These are phyloP conservation scores for Ondatra zibethicus DNA, from an alignment of 2,113 vertebrate species.

Conservation along the genomic window DNA sequence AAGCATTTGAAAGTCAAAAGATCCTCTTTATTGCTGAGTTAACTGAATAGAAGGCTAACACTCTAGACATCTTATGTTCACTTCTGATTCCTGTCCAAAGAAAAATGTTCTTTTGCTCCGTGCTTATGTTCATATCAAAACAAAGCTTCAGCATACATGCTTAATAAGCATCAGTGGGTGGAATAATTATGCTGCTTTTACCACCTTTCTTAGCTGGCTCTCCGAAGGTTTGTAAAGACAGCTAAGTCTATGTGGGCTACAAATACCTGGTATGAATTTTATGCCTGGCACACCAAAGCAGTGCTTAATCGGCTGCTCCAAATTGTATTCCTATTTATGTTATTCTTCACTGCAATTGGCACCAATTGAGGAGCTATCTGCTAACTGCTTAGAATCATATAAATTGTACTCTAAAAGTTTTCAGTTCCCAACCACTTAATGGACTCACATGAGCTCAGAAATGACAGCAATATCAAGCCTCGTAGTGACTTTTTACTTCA, in stretches of 20 bases:
- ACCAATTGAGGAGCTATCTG: not conserved
- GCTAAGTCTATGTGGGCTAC: slow-evolving; percentile 13
- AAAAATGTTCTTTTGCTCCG: slow-evolving; percentile 28
- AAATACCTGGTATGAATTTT: slow-evolving; percentile 47
- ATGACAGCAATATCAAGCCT: not conserved
- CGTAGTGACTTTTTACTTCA: slow-evolving; percentile 30
- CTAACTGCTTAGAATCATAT: not conserved
- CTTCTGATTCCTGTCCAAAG: slow-evolving; percentile 32
- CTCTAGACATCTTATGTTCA: not conserved
- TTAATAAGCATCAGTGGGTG: slow-evolving; percentile 13
- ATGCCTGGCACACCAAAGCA: slow-evolving; percentile 28
- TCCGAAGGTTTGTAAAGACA: slow-evolving; percentile 45
- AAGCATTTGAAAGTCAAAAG: not conserved
- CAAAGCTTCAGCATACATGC: not conserved
- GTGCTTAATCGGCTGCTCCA: slow-evolving; percentile 23
- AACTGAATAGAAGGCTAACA: not conserved
- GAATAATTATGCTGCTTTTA: slow-evolving; percentile 37
- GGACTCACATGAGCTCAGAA: not conserved
- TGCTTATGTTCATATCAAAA: slow-evolving; percentile 7
- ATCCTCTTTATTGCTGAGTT: not conserved
- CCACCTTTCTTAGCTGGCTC: slow-evolving; percentile 30
- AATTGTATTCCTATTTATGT: slow-evolving; percentile 56
- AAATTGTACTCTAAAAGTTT: not conserved
- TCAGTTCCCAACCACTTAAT: not conserved
- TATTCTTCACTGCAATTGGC: slow-evolving; percentile 3